Conservation (phyloP, 2,888 invertebrate genomes). For the Scelioninae gen. 1 region DNA sequence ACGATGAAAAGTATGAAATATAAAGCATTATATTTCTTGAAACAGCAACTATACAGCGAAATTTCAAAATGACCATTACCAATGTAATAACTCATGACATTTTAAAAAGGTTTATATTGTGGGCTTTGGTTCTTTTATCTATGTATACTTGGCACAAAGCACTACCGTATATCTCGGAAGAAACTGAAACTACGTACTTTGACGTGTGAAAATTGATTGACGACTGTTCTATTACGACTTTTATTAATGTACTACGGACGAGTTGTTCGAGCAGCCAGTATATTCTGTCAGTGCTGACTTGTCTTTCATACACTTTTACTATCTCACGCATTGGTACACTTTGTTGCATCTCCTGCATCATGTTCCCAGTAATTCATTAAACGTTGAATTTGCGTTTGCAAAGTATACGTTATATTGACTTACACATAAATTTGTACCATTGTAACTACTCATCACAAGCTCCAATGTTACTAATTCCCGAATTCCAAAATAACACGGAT, state of each 20-base stretch:
- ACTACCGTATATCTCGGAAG: constrained; percentile 58
- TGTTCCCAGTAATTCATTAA: constrained; percentile 46
- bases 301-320: constrained; percentile 64
- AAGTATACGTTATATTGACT: constrained; percentile 39
- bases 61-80: constrained; percentile 37
- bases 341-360: constrained; percentile 52
- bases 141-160: constrained; percentile 41
- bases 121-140: constrained; percentile 29
- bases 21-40: constrained; percentile 14
- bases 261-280: constrained; percentile 56
- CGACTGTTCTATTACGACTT: constrained; percentile 62
- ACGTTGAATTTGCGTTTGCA: constrained; percentile 21
- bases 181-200: constrained; percentile 54
- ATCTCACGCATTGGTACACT: constrained; percentile 58
- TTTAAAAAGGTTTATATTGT: constrained; percentile 39
- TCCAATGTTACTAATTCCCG: constrained; percentile 39
- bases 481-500: constrained; percentile 13
- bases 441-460: constrained; percentile 28
- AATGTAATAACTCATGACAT: constrained; percentile 38
- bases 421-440: constrained; percentile 28
- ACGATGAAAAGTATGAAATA: constrained; percentile 24
- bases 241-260: constrained; percentile 60
- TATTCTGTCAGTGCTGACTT: constrained; percentile 57
- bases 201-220: constrained; percentile 61
- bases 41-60: constrained; percentile 16